phyloP scores from a whole-genome alignment of 2,888 invertebrate species.

The Elgonia sp. region DNA sequence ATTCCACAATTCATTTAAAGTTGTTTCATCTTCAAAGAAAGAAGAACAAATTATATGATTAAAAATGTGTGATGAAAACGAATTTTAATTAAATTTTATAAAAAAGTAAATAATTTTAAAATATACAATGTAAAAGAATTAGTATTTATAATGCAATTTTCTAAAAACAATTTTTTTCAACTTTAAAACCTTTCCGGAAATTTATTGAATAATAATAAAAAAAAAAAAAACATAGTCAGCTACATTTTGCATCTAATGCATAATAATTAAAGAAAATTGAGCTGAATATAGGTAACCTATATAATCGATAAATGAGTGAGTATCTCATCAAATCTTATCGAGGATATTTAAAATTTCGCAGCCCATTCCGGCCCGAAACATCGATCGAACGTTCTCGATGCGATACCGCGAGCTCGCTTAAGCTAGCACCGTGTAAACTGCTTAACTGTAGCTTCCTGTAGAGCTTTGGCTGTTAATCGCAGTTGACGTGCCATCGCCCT shows the following conservation, averaged over 20 bases:
- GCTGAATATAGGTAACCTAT: slow-evolving; percentile 8
- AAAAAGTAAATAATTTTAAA: too few relatives aligned
- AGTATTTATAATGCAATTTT: too few relatives aligned
- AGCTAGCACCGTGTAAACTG: slow-evolving; percentile 67
- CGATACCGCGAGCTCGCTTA: slow-evolving; percentile 54
- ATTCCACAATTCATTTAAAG: background rate
- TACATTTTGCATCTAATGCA: too few relatives aligned
- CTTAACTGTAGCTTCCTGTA: slow-evolving; percentile 63
- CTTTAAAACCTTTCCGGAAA: too few relatives aligned
- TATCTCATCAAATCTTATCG: background rate
- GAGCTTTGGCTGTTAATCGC: slow-evolving; percentile 68
- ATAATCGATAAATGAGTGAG: background rate
- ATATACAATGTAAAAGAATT: too few relatives aligned
- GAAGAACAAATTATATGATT: background rate
- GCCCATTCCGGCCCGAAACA: slow-evolving; percentile 20
- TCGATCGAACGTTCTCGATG: slow-evolving; percentile 55
- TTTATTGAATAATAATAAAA: too few relatives aligned
- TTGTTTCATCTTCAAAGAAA: too few relatives aligned
- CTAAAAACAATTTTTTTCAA: too few relatives aligned
- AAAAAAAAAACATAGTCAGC: too few relatives aligned
- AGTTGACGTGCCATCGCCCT: slow-evolving; percentile 56
- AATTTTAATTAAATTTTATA: too few relatives aligned
- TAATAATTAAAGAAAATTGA: background rate
- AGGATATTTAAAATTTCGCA: slow-evolving; percentile 11
- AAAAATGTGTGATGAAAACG: too few relatives aligned